Evolutionary conservation across 2,113 vertebrate species (phyloP).

Genomic region (Odocoileus virginianus): DNA sequence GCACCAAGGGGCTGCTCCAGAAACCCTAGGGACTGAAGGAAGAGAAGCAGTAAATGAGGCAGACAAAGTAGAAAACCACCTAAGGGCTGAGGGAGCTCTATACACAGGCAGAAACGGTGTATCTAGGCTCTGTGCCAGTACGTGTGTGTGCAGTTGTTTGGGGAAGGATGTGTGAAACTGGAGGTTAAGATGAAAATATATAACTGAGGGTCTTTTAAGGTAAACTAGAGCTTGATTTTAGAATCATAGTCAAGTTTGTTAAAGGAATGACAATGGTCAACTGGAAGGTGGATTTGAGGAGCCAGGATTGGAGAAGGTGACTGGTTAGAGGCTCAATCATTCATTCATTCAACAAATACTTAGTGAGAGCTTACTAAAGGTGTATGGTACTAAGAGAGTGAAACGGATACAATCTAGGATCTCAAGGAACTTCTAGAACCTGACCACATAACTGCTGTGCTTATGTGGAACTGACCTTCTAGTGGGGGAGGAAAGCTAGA

Average conservation of each 20-base stretch:
- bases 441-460: background rate
- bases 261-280: background rate
- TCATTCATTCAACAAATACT: background rate
- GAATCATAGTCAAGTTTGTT: background rate
- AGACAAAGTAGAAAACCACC: background rate
- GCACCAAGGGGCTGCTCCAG: background rate
- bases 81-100: background rate
- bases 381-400: background rate
- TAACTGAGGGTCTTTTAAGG: background rate
- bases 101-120: background rate
- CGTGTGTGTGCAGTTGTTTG: background rate
- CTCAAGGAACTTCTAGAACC: background rate
- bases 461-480: background rate
- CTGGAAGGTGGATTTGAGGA: background rate
- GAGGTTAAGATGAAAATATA: background rate
- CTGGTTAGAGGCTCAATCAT: background rate
- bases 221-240: background rate
- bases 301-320: background rate
- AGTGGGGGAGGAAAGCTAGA: background rate
- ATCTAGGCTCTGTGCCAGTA: background rate
- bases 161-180: background rate
- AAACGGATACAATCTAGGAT: background rate
- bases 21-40: background rate
- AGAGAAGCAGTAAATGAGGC: background rate
- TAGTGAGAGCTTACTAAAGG: background rate